Evolutionary conservation across 2,888 invertebrate genomes (phyloP), one percentile per base, ranked within the genome.

Genomic region (Volucella bombylans): DNA sequence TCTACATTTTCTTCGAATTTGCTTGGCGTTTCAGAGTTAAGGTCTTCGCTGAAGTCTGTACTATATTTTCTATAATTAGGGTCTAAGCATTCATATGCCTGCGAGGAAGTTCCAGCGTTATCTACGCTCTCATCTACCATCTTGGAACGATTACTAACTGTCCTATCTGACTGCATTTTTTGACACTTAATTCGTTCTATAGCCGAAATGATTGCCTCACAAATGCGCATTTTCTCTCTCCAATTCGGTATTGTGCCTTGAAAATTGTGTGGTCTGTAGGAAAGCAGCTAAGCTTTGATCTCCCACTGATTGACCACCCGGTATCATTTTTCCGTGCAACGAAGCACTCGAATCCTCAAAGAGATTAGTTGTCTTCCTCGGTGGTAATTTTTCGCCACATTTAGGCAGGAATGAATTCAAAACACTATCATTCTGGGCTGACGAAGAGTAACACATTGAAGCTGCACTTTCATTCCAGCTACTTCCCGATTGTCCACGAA

Each of bases 191-290:
- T 93, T 89, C 95, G 94, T 89, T 96, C 96, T 86, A 96, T 95
- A 12, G 96, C 96, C 9, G 96, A 94, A 86, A 97, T 97, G 89
- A 97, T 94, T 0, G 96, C 96, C 91, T 97, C 97, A 2, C 95
- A 96, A 83, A 92, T 97, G 97, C 0, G 96, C 96, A 92, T 97
- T 97, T 92, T 97, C 97, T 89, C 96, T 92, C 88, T 96, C 96
- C 77, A 96, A 92, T 89, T 96, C 96, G 0, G 96, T 96, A 88
- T 95, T 95, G 18, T 94, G 93, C 82, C 94, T 93, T 41, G 94
- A 93, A 89, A 95, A 95, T 87, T 95, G 94, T 61, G 95, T 94
- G 18, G 95, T 95, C 2, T 95, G 94, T 41, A 96, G 91, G 89
- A 96, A 96, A 59, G 94, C 94, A 8, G 94, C 94, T 52, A 96